Evolutionary conservation across 2,113 vertebrate genomes (phyloP).

Genomic region (Glaucidium brasilianum): DNA sequence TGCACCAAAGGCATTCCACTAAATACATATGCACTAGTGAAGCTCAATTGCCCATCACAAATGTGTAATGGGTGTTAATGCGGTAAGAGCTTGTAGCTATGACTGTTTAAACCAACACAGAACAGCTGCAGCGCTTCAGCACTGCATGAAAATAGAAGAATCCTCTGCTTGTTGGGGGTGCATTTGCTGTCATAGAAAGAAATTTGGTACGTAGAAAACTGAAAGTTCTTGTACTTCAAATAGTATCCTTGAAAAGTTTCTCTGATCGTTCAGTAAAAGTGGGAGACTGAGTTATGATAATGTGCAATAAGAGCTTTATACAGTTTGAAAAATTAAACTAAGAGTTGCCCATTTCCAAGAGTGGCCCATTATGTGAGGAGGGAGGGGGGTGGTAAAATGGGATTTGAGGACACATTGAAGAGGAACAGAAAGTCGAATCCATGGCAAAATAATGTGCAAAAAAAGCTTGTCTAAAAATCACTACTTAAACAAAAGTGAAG

Average conservation of each 20-base stretch:
- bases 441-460: not conserved
- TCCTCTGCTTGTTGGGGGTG: not conserved
- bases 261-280: not conserved
- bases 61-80: not conserved
- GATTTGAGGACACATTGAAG: not conserved
- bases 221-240: not conserved
- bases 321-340: not conserved
- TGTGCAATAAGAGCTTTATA: not conserved
- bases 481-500: not conserved
- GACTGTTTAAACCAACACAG: not conserved
- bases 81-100: not conserved
- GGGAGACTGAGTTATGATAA: not conserved
- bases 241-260: not conserved
- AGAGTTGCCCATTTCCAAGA: not conserved
- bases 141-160: not conserved
- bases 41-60: slow-evolving; percentile 20
- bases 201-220: not conserved
- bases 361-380: not conserved
- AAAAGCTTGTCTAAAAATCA: not conserved
- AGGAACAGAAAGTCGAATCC: not conserved
- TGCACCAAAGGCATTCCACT: not conserved
- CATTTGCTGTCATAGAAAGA: not conserved
- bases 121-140: not conserved
- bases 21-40: not conserved
- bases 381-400: not conserved